These are phyloP conservation scores for Mormyrops boulengeri DNA, from an alignment of 2,797 vertebrate species.

Conservation along the genomic window DNA sequence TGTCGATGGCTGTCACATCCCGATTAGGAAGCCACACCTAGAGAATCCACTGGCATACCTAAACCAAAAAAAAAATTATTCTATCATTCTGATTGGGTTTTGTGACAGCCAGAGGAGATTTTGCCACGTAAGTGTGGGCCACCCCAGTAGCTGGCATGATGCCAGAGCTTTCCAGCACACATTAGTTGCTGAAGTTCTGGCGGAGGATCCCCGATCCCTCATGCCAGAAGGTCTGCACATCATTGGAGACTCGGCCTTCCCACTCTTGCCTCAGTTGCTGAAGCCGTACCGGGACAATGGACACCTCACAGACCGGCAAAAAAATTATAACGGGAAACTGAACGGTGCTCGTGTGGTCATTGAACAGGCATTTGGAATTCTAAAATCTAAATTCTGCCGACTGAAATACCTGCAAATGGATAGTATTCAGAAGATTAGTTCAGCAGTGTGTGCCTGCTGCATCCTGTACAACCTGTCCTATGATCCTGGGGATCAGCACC, in stretches of 20 bases:
- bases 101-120: neutral
- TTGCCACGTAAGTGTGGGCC: neutral
- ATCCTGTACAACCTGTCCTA: neutral
- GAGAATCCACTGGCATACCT: neutral
- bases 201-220: neutral
- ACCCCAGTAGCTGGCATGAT: neutral
- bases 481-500: neutral
- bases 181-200: neutral
- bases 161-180: neutral
- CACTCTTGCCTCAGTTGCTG: neutral
- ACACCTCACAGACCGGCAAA: neutral
- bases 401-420: neutral
- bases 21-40: neutral
- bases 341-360: neutral
- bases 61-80: neutral
- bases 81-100: neutral
- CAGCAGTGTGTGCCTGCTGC: neutral
- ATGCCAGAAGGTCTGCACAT: neutral
- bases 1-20: neutral
- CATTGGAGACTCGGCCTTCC: too few species aligned
- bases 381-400: neutral
- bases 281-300: neutral
- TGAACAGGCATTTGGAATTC: neutral
- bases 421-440: neutral
- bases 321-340: neutral